phyloP scores from a whole-genome alignment of 2,797 vertebrate species.

The Neoniphon sammara region DNA sequence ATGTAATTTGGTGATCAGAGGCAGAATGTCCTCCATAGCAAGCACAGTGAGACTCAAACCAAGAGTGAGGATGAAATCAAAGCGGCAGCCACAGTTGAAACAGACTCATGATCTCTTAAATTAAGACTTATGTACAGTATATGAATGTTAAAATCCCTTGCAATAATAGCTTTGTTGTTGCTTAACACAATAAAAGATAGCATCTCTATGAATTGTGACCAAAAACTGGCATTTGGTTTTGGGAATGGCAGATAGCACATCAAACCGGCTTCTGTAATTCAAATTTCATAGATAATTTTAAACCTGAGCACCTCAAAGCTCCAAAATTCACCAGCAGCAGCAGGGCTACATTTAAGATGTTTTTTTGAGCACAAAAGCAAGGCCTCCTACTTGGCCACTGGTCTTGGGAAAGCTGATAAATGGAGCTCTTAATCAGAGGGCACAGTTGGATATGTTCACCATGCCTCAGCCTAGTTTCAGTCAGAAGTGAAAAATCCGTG shows the following conservation, averaged over 20 bases:
- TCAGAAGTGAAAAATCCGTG: conserved; percentile 12
- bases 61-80: conserved; percentile 44
- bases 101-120: conserved; percentile 5
- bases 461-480: conserved; percentile 34
- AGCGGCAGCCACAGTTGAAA: conserved; percentile 5
- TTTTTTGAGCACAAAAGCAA: conserved; percentile 42
- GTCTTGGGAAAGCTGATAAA: conserved; percentile 49
- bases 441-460: conserved; percentile 33
- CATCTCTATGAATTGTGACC: conserved; percentile 17
- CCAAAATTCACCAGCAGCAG: conserved; percentile 17
- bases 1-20: conserved; percentile 44
- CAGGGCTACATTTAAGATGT: conserved; percentile 46
- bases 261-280: conserved; percentile 34
- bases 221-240: conserved; percentile 13
- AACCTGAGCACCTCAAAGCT: conserved; percentile 43
- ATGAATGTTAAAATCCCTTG: conserved; percentile 16
- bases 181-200: conserved; percentile 8
- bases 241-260: conserved; percentile 19
- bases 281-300: conserved; percentile 42
- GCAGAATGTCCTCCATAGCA: conserved; percentile 35
- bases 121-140: not conserved
- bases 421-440: conserved; percentile 54
- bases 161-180: conserved; percentile 16
- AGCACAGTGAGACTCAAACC: conserved; percentile 11
- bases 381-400: conserved; percentile 31